Percentiles rank a stretch among this genome's conserved stretches.
These are phyloP conservation scores for Palythoa heliodiscus DNA, from an alignment of 92 coral and sea anemone genomes.

Conservation along the genomic window DNA sequence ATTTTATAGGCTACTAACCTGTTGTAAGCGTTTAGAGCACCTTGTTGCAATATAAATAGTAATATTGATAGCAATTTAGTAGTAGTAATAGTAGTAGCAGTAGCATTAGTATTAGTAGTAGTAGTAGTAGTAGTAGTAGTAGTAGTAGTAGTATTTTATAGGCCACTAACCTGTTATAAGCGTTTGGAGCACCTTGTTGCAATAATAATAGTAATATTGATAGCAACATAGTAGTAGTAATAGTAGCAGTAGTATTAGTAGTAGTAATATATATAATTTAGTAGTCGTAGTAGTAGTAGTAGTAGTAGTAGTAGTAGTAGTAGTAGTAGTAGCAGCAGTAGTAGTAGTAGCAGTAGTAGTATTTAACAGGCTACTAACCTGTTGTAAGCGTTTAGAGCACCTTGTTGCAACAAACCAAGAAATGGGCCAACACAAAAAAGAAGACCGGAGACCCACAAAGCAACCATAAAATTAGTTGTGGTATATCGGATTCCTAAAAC, in stretches of 20 bases:
- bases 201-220: too few species aligned
- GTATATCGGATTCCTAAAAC: constrained; percentile 46
- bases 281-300: background rate
- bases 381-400: background rate
- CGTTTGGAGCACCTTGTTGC: background rate
- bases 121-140: background rate
- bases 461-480: background rate
- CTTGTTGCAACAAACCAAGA: background rate
- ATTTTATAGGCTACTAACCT: background rate
- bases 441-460: background rate
- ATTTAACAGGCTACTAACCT: background rate
- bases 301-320: background rate
- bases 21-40: background rate
- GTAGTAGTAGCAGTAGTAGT: background rate
- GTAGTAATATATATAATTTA: too few species aligned
- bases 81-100: background rate
- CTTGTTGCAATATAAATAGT: constrained; percentile 11
- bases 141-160: too few species aligned
- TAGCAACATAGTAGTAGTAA: background rate
- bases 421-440: constrained; percentile 1
- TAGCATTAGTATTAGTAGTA: background rate
- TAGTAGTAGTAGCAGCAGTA: background rate
- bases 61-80: too few species aligned
- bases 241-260: background rate
- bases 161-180: background rate